A percentile compares a stretch with the other conserved stretches of the same genome.
Evolutionary conservation across 2,113 vertebrate species (phyloP).

Genomic region (Atractosteus spatula): DNA sequence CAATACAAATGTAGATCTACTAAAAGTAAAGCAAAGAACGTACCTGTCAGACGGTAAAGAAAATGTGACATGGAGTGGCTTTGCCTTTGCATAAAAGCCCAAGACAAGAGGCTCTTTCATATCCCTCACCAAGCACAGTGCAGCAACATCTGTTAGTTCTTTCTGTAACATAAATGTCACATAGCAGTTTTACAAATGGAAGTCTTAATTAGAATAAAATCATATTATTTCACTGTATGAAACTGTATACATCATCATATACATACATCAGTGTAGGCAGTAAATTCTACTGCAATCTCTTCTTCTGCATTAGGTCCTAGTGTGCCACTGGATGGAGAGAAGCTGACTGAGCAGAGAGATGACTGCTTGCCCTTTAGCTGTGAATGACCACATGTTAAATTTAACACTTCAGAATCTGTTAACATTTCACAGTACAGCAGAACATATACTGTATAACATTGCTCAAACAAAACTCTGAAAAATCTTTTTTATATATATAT

Average conservation of each 20-base stretch:
- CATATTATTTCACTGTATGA: not conserved
- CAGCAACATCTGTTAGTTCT: constrained; percentile 65
- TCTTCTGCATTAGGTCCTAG: constrained; percentile 72
- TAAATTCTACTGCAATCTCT: constrained; percentile 70
- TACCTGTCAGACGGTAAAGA: constrained; percentile 42
- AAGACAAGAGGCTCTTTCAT: constrained; percentile 76
- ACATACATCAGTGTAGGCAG: constrained; percentile 62
- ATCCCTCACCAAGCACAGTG: constrained; percentile 75
- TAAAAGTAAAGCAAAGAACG: not conserved
- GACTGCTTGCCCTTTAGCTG: constrained; percentile 76
- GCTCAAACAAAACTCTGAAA: no score
- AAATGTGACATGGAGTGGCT: constrained; percentile 71
- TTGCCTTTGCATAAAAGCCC: constrained; percentile 66
- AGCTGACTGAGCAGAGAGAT: constrained; percentile 48
- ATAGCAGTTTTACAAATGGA: no score
- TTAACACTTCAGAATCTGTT: no score
- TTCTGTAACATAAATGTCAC: constrained; percentile 53
- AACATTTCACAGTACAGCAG: no score
- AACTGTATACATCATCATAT: not conserved
- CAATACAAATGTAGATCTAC: no score
- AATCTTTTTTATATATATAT: no score
- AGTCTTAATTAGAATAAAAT: no score
- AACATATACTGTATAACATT: no score
- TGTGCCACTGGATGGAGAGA: constrained; percentile 64
- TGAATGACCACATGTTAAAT: not conserved